phyloP scores from a whole-genome alignment of 1,140 invertebrate genomes.

The Araneus ventricosus region DNA sequence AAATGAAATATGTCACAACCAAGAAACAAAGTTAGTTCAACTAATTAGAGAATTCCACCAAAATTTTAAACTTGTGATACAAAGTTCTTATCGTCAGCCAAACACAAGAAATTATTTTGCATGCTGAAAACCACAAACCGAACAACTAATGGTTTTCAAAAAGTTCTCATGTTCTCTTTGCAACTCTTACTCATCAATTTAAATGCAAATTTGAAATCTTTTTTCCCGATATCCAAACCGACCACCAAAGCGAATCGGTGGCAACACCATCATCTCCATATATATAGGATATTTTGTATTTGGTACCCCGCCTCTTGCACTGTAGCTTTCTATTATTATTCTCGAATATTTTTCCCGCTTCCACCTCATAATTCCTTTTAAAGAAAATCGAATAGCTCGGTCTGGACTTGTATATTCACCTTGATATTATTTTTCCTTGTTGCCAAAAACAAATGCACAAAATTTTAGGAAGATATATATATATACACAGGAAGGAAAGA shows the following conservation, averaged over 20 bases:
- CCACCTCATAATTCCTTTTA: background rate
- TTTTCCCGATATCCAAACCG: background rate
- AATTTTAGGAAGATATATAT: background rate
- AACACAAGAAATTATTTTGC: background rate
- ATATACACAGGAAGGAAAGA: background rate
- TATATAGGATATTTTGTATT: slow-evolving; percentile 62
- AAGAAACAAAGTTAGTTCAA: too few relatives aligned
- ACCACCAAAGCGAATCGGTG: background rate
- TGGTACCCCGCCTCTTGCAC: background rate
- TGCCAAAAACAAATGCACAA: background rate
- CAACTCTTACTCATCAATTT: slow-evolving; percentile 44
- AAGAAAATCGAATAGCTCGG: slow-evolving; percentile 29
- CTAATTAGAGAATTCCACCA: too few relatives aligned
- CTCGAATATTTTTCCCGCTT: background rate
- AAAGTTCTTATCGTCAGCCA: too few relatives aligned
- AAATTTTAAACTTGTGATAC: too few relatives aligned
- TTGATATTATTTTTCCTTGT: slow-evolving; percentile 21
- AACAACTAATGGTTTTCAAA: background rate
- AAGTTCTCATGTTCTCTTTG: slow-evolving; percentile 21
- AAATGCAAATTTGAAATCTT: slow-evolving; percentile 50
- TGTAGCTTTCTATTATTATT: background rate
- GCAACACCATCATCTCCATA: slow-evolving; percentile 50
- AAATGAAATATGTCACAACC: too few relatives aligned
- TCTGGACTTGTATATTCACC: background rate
- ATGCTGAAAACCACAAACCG: background rate